phyloP scores from a whole-genome alignment of 2,888 invertebrate genomes.

The Anthophora plumipes region DNA sequence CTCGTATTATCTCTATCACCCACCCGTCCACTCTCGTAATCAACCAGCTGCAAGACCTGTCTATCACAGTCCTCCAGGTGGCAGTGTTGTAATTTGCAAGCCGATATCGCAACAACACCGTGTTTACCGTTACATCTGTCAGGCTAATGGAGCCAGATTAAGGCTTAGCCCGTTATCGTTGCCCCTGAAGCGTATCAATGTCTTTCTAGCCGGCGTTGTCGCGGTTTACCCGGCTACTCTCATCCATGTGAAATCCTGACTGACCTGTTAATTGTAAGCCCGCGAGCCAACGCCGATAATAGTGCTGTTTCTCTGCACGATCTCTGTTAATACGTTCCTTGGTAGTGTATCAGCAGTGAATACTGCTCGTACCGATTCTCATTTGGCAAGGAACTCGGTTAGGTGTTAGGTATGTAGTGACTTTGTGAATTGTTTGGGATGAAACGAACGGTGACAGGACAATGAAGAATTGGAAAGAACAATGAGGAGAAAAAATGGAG shows the following conservation, averaged over 20 bases:
- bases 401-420: not conserved
- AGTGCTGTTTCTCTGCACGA: slow-evolving; percentile 39
- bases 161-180: slow-evolving; percentile 75
- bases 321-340: slow-evolving; percentile 25
- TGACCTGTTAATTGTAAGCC: slow-evolving; percentile 65
- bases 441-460: not conserved
- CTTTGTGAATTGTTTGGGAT: not conserved
- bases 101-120: slow-evolving; percentile 76
- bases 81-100: slow-evolving; percentile 80
- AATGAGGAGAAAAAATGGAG: not conserved
- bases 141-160: slow-evolving; percentile 80
- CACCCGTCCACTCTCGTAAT: slow-evolving; percentile 64
- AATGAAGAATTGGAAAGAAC: not conserved
- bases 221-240: slow-evolving; percentile 24
- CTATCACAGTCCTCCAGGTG: slow-evolving; percentile 78
- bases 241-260: slow-evolving; percentile 56
- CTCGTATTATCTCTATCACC: slow-evolving; percentile 65
- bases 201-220: slow-evolving; percentile 62
- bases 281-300: slow-evolving; percentile 61
- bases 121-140: slow-evolving; percentile 81
- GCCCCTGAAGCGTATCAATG: slow-evolving; percentile 62
- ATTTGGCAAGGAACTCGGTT: not conserved
- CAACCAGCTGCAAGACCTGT: slow-evolving; percentile 74
- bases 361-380: not conserved
- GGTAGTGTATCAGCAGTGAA: not conserved